Conservation (phyloP, 2,888 invertebrate genomes). For the Caenorhabditis doughertyi region DNA sequence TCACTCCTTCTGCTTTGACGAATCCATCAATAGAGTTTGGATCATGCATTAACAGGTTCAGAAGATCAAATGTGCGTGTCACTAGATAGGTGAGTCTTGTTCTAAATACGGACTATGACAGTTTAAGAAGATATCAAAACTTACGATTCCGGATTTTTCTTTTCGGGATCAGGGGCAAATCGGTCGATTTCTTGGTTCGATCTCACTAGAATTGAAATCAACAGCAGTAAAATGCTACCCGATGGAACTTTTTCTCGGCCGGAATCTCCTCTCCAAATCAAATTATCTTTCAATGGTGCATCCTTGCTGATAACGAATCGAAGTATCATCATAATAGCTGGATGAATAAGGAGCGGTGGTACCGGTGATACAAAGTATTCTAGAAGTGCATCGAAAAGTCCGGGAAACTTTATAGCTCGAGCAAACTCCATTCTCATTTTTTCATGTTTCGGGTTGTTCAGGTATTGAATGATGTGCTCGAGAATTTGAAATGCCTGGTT, state of each 20-base stretch:
- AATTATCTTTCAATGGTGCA: constrained; percentile 20
- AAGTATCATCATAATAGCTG: constrained; percentile 8
- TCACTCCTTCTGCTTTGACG: constrained; percentile 25
- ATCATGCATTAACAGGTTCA: constrained; percentile 41
- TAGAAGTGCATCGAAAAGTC: constrained; percentile 11
- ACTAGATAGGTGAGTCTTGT: not conserved
- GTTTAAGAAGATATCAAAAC: too few relatives aligned
- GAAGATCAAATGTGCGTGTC: constrained; percentile 19
- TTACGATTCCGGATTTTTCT: constrained; percentile 1
- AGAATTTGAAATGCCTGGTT: constrained; percentile 7
- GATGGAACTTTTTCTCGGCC: constrained; percentile 9
- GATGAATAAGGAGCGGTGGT: not conserved
- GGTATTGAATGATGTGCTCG: not conserved
- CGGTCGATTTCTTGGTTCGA: too few relatives aligned
- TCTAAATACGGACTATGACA: too few relatives aligned
- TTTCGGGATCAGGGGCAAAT: too few relatives aligned
- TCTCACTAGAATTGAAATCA: constrained; percentile 14
- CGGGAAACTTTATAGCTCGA: constrained; percentile 3
- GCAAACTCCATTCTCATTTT: constrained; percentile 35
- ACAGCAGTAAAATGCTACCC: not conserved
- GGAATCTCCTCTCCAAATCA: constrained; percentile 6
- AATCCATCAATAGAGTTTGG: constrained; percentile 31
- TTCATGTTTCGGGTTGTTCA: constrained; percentile 30
- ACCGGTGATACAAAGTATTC: not conserved
- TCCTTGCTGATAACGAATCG: constrained; percentile 48